Evolutionary conservation across 2,888 invertebrate genomes (phyloP).

Genomic region (Coremacera marginata): DNA sequence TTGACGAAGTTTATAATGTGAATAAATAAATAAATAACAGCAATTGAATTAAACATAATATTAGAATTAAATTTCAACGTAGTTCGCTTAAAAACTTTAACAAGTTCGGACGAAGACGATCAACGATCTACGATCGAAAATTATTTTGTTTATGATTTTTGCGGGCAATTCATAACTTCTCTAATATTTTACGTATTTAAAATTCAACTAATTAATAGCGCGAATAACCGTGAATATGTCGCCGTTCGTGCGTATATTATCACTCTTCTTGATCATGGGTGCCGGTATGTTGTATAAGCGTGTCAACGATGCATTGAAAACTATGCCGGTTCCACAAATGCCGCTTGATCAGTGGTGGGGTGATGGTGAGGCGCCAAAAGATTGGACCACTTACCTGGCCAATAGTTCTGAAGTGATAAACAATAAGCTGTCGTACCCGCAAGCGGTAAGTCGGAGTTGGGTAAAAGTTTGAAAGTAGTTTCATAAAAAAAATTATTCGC

Average conservation of each 20-base stretch:
- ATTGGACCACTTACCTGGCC: constrained; percentile 56
- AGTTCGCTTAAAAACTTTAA: not conserved
- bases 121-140: not conserved
- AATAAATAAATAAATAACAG: not conserved
- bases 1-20: not conserved
- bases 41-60: not conserved
- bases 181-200: not conserved
- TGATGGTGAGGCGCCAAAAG: constrained; percentile 56
- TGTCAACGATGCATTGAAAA: constrained; percentile 49
- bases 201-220: not conserved
- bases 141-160: not conserved
- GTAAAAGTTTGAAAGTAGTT: no score
- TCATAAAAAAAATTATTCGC: no score
- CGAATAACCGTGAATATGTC: constrained; percentile 49
- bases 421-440: constrained; percentile 50
- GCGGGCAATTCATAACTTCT: not conserved
- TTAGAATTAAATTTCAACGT: not conserved
- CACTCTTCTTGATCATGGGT: constrained; percentile 56
- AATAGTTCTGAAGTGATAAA: constrained; percentile 55
- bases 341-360: constrained; percentile 64
- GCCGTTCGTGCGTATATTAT: constrained; percentile 50
- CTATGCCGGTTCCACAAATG: constrained; percentile 54
- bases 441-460: not conserved
- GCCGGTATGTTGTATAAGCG: constrained; percentile 56
- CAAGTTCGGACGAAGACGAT: not conserved